A percentile compares a stretch with the other conserved stretches of the same genome.
phyloP scores from a whole-genome alignment of 2,888 invertebrate species.

The Nymphalis urticae region DNA sequence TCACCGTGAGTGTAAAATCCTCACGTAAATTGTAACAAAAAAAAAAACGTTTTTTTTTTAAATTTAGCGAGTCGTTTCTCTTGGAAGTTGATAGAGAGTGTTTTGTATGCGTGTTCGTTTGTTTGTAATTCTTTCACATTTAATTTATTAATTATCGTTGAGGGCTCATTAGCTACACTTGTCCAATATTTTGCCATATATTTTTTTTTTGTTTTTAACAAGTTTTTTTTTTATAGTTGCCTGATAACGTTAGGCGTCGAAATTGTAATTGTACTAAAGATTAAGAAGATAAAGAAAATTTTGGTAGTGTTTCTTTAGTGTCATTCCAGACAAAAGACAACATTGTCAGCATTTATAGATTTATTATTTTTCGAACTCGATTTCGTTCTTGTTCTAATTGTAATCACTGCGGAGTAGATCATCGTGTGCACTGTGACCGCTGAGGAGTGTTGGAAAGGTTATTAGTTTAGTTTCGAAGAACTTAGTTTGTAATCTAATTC shows the following conservation, averaged over 20 bases:
- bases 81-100: constrained; percentile 2
- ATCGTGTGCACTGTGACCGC: constrained; percentile 56
- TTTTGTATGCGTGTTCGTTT: constrained; percentile 43
- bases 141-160: constrained; percentile 63
- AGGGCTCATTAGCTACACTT: constrained; percentile 63
- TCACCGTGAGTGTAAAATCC: neutral
- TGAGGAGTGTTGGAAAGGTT: constrained; percentile 57
- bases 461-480: constrained; percentile 62
- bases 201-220: constrained; percentile 61
- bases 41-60: neutral
- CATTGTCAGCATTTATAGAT: constrained; percentile 80
- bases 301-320: constrained; percentile 59
- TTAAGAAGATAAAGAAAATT: constrained; percentile 48
- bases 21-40: constrained; percentile 3
- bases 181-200: constrained; percentile 78
- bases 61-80: neutral
- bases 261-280: constrained; percentile 56
- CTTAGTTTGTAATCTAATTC: constrained; percentile 62
- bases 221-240: constrained; percentile 53
- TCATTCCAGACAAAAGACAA: constrained; percentile 82
- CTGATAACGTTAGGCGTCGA: constrained; percentile 60
- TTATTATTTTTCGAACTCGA: constrained; percentile 52
- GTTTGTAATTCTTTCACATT: constrained; percentile 59
- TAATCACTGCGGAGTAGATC: constrained; percentile 53
- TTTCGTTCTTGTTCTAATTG: constrained; percentile 48